phyloP scores from a whole-genome alignment of 2,113 vertebrate genomes.

The Anser cygnoides region DNA sequence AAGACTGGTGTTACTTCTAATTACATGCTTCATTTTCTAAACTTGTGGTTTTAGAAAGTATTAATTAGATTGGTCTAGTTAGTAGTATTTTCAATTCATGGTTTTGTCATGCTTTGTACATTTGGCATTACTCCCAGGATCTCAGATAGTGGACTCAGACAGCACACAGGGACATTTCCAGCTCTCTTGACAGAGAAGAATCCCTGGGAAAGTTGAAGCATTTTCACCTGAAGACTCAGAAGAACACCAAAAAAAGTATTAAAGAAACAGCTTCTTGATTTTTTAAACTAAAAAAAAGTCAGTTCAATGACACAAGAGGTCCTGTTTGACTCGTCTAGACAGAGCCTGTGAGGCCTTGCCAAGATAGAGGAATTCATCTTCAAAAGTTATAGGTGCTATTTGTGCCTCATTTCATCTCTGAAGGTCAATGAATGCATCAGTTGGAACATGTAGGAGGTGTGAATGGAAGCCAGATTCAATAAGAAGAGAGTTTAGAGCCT shows the following conservation, averaged over 20 bases:
- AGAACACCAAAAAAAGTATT: not conserved
- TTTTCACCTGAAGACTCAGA: not conserved
- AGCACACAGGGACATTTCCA: not conserved
- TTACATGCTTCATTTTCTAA: conserved; percentile 26
- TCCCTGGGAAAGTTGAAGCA: not conserved
- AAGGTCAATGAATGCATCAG: not conserved
- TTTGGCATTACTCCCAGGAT: conserved; percentile 31
- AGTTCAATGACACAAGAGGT: not conserved
- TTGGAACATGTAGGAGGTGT: not conserved
- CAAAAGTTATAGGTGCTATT: not conserved
- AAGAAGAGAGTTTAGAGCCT: not conserved
- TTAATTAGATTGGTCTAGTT: conserved; percentile 45
- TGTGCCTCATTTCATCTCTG: not conserved
- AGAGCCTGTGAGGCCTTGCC: not conserved
- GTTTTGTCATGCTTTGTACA: not conserved
- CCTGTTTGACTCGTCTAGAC: not conserved
- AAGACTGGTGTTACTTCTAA: not conserved
- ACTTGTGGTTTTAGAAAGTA: conserved; percentile 1
- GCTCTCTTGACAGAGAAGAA: not conserved
- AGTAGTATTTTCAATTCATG: not conserved
- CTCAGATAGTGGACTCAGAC: not conserved
- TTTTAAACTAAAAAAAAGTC: not conserved
- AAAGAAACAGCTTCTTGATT: not conserved
- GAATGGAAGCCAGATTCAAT: not conserved
- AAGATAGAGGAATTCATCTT: not conserved